Evolutionary conservation across 2,888 invertebrate genomes (phyloP), one percentile per base, ranked within the genome.

Genomic region (Galerucella nymphaeae): DNA sequence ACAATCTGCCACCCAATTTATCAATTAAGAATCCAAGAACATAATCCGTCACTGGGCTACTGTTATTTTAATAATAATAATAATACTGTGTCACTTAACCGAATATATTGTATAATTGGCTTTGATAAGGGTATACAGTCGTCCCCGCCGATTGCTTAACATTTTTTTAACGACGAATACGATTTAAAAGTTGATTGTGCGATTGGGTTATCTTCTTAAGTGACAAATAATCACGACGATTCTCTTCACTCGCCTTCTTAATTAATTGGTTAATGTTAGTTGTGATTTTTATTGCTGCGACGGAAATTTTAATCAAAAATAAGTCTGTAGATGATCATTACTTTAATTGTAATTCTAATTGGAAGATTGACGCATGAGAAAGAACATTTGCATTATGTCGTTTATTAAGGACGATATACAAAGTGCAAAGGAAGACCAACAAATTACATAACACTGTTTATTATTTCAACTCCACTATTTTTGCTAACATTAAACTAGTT

Each of bases 91-190:
- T 85, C 85, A 85, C 85, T 85, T 85, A 85, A 86, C 83, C 79
- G 83, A 84, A 83, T 86, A 84, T 82, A 86, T 85, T 85, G 85
- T 86, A 85, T 86, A 86, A 86, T 86, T 86, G 86, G 85, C 85
- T 86, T 84, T 85, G 86, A 86, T 86, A 86, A 85, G 86, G 86
- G 86, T 85, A 85, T 80, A 75, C 81, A 82, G 81, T 79, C 65
- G 82, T 41, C 70, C 83, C 82, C 10, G 72, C 23, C 63, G 57
- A 76, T 50, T 73, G 64, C 66, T 77, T 64, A 67, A 10, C 16
- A 30, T 30, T 68, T 30, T 72, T 71, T 75, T 73, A 64, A 71
- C 66, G 70, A 42, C 70, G 48, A 61, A 55, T 38, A 55, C 58
- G n/a, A 73, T 59, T 65, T 50, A 70, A 75, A 57, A 68, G 77